Evolutionary conservation across 2,797 vertebrate genomes (phyloP), one percentile per base, ranked within the genome.

Genomic region (Petrocephalus schoutedeni): DNA sequence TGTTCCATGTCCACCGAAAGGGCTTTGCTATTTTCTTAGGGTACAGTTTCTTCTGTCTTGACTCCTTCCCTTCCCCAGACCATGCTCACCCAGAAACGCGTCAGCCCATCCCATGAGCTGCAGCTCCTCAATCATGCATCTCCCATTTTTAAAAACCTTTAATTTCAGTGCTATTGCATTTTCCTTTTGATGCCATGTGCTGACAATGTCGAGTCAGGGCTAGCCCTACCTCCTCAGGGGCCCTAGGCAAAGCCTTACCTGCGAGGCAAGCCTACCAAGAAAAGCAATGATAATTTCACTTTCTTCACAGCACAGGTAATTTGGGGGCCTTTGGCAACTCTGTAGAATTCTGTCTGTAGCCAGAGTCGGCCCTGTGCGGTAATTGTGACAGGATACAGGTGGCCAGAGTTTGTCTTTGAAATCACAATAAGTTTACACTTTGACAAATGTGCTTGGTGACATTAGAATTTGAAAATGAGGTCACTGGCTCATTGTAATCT

Each of bases 391-490:
- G 57, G 19, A 21, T n/a, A 85, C 49, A 58, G 45, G 21, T 10
- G 53, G n/a, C 3, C 21, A 16, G 12, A 16, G 4, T 56, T 23
- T 84, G 10, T 84, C 23, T 84, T 32, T 84, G 12, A 56, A 84
- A 28, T 84, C 82, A 84, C 49, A 23, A 21, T 12, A 83, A 58
- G 59, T 87, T 71, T 54, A 87, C 36, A 53, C 12, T 71, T 54
- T 87, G 21, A 71, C 28, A 87, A 53, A 49, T 87, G 51, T 32
- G 41, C 59, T 54, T 56, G 12, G 19, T 87, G 86, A 74, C 86
- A 87, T 61, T 56, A 21, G 1, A 32, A 87, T 74, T 71, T 56
- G 54, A 56, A 74, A 87, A 87, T 16, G 28, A 57, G 53, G 71
- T 77, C 71, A 58, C 28, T 56, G 67, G 56, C 23, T 87, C 21